A percentile compares a stretch with the other conserved stretches of the same genome.
phyloP scores from a whole-genome alignment of 1,140 invertebrate species.

The Caerostris extrusa region DNA sequence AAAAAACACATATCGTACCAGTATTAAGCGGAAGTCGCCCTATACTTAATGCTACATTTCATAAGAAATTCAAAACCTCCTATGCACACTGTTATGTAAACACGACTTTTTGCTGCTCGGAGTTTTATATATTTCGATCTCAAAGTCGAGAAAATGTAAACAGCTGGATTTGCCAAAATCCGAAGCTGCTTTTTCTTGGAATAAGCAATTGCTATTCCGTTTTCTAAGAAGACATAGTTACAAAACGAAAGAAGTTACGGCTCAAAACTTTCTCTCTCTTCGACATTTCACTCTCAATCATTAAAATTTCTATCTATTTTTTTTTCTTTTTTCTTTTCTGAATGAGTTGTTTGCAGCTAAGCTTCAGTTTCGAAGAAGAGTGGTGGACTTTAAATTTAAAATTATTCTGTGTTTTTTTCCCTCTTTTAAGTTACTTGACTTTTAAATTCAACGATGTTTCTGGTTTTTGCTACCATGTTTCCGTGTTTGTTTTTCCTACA shows the following conservation, averaged over 20 bases:
- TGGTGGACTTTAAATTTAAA: background rate
- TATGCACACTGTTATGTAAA: background rate
- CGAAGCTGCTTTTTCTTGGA: background rate
- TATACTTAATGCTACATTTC: slow-evolving; percentile 27
- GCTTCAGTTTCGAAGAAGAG: background rate
- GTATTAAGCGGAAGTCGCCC: background rate
- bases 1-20: background rate
- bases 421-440: too few species aligned
- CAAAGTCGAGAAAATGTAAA: slow-evolving; percentile 51
- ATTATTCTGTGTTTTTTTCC: background rate
- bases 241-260: background rate
- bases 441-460: too few species aligned
- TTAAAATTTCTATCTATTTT: slow-evolving; percentile 10
- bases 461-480: too few species aligned
- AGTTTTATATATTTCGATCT: slow-evolving; percentile 58
- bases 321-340: background rate
- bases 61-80: slow-evolving; percentile 47
- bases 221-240: background rate
- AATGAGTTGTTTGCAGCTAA: background rate
- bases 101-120: slow-evolving; percentile 10
- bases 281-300: slow-evolving; percentile 38
- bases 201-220: slow-evolving; percentile 50
- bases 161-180: slow-evolving; percentile 56
- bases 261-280: background rate
- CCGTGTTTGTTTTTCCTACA: too few species aligned